phyloP scores from a whole-genome alignment of 2,888 invertebrate species.

The Papilio demoleus region DNA sequence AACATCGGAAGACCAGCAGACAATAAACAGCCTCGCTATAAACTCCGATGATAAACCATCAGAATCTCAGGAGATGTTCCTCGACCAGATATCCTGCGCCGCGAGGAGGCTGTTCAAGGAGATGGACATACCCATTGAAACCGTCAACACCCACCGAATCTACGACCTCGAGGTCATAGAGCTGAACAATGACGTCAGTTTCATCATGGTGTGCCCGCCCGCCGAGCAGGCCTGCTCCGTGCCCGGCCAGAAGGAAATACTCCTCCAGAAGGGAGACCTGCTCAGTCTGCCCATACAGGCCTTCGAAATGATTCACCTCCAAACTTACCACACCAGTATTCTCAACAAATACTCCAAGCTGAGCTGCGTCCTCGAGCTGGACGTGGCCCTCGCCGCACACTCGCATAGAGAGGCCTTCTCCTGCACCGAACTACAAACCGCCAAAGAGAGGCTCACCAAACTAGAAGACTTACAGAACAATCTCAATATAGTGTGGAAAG shows the following conservation, averaged over 20 bases:
- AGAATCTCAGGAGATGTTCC: constrained; percentile 91
- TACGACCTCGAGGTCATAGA: constrained; percentile 98
- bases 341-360: constrained; percentile 95
- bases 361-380: constrained; percentile 96
- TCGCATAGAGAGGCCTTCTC: constrained; percentile 98
- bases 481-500: constrained; percentile 96
- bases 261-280: constrained; percentile 92
- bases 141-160: constrained; percentile 89
- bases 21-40: constrained; percentile 66
- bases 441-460: constrained; percentile 92
- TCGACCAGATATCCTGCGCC: constrained; percentile 89
- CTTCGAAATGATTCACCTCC: constrained; percentile 96
- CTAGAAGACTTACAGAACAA: constrained; percentile 93
- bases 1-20: constrained; percentile 59
- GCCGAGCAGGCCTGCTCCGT: constrained; percentile 96
- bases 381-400: constrained; percentile 95
- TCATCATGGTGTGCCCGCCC: constrained; percentile 96
- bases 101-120: constrained; percentile 90
- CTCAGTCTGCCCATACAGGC: constrained; percentile 96
- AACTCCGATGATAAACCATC: constrained; percentile 79
- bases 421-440: constrained; percentile 91
- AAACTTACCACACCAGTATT: constrained; percentile 96
- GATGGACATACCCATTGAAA: constrained; percentile 90
- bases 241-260: constrained; percentile 92
- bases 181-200: constrained; percentile 94